A percentile compares a stretch with the other conserved stretches of the same genome.
Conservation (phyloP, 2,113 vertebrate species). For the Hippocampus barbouri region DNA sequence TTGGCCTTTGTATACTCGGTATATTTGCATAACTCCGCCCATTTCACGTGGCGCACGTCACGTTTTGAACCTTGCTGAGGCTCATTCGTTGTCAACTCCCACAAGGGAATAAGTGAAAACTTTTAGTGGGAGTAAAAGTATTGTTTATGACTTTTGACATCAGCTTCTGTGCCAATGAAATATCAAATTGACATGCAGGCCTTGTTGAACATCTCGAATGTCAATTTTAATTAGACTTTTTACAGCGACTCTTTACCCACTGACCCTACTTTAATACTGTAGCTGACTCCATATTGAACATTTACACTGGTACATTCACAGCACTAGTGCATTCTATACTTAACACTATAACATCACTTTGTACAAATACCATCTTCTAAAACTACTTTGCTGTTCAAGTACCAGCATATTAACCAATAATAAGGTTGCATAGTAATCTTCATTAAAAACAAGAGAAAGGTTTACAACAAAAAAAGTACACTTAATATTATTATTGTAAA, state of each 20-base stretch:
- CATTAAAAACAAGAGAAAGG: too few species aligned
- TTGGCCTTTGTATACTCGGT: neutral
- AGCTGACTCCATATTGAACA: neutral
- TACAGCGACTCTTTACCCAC: neutral
- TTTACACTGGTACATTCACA: neutral
- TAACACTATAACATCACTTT: too few species aligned
- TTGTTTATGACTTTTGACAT: neutral
- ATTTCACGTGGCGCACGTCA: neutral
- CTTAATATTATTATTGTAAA: neutral
- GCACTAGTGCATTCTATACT: neutral
- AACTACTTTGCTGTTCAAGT: too few species aligned
- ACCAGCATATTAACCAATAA: too few species aligned
- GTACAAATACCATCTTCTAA: too few species aligned
- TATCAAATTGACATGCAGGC: neutral
- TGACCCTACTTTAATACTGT: constrained; percentile 25
- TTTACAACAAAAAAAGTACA: too few species aligned
- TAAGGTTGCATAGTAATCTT: too few species aligned
- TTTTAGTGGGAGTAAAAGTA: neutral
- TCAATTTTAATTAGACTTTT: constrained; percentile 33
- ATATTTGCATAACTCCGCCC: neutral
- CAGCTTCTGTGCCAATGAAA: neutral
- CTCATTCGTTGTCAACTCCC: neutral
- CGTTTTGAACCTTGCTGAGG: neutral
- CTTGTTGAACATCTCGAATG: constrained; percentile 2
- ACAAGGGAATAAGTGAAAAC: neutral